Evolutionary conservation across 2,888 invertebrate species (phyloP), one percentile per base, ranked within the genome.

Genomic region (Actias luna): DNA sequence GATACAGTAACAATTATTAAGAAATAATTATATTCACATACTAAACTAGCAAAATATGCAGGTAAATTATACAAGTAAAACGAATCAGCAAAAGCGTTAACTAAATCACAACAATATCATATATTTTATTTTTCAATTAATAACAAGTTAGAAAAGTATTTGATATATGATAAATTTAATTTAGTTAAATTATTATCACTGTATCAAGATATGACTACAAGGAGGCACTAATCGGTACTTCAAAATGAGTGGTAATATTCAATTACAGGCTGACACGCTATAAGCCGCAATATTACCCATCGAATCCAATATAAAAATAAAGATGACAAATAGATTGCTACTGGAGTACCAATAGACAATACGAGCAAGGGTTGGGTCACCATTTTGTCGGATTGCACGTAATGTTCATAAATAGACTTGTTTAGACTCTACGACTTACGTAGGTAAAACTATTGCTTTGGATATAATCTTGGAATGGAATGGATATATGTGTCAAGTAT

Each of bases 261-360:
- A 57, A 46, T 60, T 63, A 65, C 63, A 63, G 59, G 55, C 60
- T 31, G 60, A 65, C 62, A 65, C 61, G 76, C 74, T 68, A 72
- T 82, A 81, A 81, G 80, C 74, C 69, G 65, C 63, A 67, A 66
- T 75, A 79, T 80, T 77, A 77, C 77, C 68, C 74, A 81, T 84
- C 79, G 78, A 77, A 84, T 83, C 81, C 81, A 84, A 87, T 86
- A 82, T 80, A 79, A 76, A 77, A 81, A 72, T 82, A 79, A 82
- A 79, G 78, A 81, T 79, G 85, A 84, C 79, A 82, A 85, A 89
- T 87, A 85, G 87, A 89, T 88, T 89, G 86, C 75, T 73, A 75
- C 78, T 82, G 79, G 73, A 78, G 78, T 68, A 64, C 72, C 75
- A 75, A 77, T 79, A 82, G 78, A 82, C 76, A 80, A 76, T 79